Base-by-base conservation (phyloP, 2,888 invertebrate species). In the Caenorhabditis afra region DNA sequence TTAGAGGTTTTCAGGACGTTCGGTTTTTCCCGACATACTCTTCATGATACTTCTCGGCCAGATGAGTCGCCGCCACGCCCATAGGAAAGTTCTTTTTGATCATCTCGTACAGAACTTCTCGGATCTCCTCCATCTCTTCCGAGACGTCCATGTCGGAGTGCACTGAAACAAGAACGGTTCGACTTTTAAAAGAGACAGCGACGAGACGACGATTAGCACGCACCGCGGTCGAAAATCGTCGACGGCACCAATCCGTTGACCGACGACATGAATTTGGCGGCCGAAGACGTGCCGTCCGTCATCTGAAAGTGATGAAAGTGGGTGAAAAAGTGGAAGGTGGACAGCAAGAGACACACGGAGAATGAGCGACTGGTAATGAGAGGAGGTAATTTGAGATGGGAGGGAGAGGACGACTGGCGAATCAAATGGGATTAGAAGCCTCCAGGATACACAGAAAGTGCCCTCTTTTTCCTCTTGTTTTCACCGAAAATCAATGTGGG, bases 51-150 rank as follows among this genome's bases (percentile, higher is more conserved):
- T 79, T 81, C n/a, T 85, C 82, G 10, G 84, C 81, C 16, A 86
- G 58, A 76, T 85, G 85, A 12, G 81, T 78, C 7, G 86, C 81
- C 0, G 83, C 74, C 1, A 86, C 86, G 10, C 86, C 86, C 77
- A 82, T 81, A 20, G 86, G 81, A 55, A 85, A 86, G 53, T 81
- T 83, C 62, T 81, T 84, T 47, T 86, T 82, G 68, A 86, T 85
- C 71, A 84, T 68, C 47, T 82, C 84, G 52, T 86, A 86, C 5
- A 86, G 79, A 35, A 85, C 64, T 57, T 86, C 86, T n/a, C 86
- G 75, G 18, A 86, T 82, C 61, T 86, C 86, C 55, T 86, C 86
- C 86, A 86, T 86, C 50, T 86, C 86, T 58, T 86, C 86, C 0
- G 85, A 85, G n/a, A 81, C 78, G 52, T 86, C 85, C 85, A 86